Evolutionary conservation across 2,113 vertebrate genomes (phyloP).

Genomic region (Chiloscyllium plagiosum): DNA sequence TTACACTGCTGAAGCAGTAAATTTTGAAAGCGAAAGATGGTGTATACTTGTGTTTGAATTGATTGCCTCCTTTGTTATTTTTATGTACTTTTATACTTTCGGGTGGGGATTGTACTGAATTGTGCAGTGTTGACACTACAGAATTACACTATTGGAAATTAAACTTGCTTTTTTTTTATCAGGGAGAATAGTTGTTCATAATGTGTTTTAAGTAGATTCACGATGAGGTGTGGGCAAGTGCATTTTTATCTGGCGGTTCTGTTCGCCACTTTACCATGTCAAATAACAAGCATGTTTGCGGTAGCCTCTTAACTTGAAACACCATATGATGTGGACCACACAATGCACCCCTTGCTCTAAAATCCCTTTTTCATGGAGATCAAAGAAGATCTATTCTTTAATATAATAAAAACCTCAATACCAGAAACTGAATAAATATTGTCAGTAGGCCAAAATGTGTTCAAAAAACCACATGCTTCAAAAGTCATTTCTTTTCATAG

Average conservation of each 20-base stretch:
- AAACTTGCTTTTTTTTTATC: neutral
- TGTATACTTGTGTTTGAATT: neutral
- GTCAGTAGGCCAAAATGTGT: constrained; percentile 12
- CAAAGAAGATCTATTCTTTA: constrained; percentile 12
- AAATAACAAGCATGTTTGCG: neutral
- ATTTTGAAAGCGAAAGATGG: neutral
- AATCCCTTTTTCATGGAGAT: neutral
- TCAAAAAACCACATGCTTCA: constrained; percentile 22
- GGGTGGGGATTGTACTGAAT: neutral
- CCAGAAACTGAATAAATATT: constrained; percentile 29
- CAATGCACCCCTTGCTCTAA: neutral
- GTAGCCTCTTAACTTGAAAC: neutral
- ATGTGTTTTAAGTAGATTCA: neutral
- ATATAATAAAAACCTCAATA: neutral
- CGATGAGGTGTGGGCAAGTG: neutral
- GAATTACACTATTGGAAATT: neutral
- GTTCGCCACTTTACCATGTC: neutral
- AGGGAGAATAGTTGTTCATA: neutral
- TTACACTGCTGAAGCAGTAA: too few species aligned
- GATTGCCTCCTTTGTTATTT: neutral
- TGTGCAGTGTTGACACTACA: neutral
- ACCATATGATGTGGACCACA: neutral
- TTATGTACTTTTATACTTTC: neutral
- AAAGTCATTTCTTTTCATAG: neutral
- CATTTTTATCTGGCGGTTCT: neutral